A percentile compares a stretch with the other conserved stretches of the same genome.
Evolutionary conservation across 2,113 vertebrate genomes (phyloP).

Genomic region (Callospermophilus lateralis): DNA sequence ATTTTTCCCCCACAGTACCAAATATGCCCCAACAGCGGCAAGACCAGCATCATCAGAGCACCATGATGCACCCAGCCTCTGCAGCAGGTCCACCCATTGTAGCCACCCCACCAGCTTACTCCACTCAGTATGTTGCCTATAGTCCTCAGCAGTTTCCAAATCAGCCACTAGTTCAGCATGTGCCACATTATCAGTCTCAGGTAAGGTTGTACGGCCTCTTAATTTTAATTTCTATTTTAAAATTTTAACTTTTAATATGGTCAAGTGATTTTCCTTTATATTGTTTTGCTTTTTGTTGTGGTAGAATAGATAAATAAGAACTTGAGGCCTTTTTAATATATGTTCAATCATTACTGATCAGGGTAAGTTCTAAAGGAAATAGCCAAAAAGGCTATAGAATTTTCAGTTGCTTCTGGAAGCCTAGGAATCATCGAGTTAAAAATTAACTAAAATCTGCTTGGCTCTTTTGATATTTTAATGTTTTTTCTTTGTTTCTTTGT

Average conservation of each 20-base stretch:
- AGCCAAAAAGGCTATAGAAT: neutral
- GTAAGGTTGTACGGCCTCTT: conserved; percentile 84
- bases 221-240: neutral
- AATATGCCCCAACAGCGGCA: conserved; percentile 98
- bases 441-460: conserved; percentile 22
- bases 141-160: conserved; percentile 98
- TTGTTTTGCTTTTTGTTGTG: neutral
- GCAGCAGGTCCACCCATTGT: conserved; percentile 97
- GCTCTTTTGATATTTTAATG: neutral
- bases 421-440: neutral
- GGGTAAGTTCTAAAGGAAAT: conserved; percentile 26
- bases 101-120: conserved; percentile 95
- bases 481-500: conserved; percentile 58
- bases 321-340: neutral
- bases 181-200: conserved; percentile 99
- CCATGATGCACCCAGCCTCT: conserved; percentile 98
- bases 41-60: conserved; percentile 97
- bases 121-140: conserved; percentile 97
- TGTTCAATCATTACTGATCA: neutral
- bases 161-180: conserved; percentile 97
- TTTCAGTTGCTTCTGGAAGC: conserved; percentile 42
- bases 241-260: neutral
- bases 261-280: neutral
- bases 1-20: conserved; percentile 90
- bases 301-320: neutral